Evolutionary conservation across 2,113 vertebrate genomes (phyloP), one percentile per base, ranked within the genome.

Genomic region (Semnornis frantzii): DNA sequence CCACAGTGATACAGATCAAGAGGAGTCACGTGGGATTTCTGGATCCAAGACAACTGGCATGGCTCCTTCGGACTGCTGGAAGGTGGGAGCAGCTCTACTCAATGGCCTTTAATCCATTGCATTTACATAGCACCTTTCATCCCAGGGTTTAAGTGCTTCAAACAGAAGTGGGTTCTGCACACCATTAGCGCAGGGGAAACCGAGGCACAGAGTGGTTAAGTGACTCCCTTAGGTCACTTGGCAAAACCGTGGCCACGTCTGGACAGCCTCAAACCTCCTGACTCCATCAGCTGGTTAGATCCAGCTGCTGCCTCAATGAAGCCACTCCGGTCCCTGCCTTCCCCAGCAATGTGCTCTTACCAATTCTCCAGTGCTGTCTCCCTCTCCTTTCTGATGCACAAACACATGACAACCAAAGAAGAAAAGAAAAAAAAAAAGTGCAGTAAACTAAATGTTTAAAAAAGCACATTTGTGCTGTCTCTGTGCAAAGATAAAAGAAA

Each of bases 401-500:
- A 92, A 89, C 73, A 87, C 6, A 84, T 85, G 80, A 87, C 57
- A 27, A 78, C 9, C 18, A 9, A 30, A 24, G 20, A 52, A 31
- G 8, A 11, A 16, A 20, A 39, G 28, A 34, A 23, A 65, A 30
- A 52, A 69, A 60, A 82, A 86, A 95, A 94, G 94, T 95, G 94
- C 94, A 81, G 95, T 92, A 87, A 94, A 87, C 92, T 62, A 85
- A 87, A 95, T 5, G 58, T 81, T 97, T 96, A 93, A 94, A 97
- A 97, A 97, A 96, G 94, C 97, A 96, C 96, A 19, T 57, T n/a
- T 72, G 95, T 96, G 97, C 97, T 91, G 73, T 95, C 87, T 97
- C 90, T 96, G 96, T 97, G 97, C 97, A 97, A 96, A 96, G 95
- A 94, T 87, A 75, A 96, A 96, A 85, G 92, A 97, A 97, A 98